These are phyloP conservation scores for Argynnis bischoffii DNA, from an alignment of 2,888 invertebrate species.

Conservation along the genomic window DNA sequence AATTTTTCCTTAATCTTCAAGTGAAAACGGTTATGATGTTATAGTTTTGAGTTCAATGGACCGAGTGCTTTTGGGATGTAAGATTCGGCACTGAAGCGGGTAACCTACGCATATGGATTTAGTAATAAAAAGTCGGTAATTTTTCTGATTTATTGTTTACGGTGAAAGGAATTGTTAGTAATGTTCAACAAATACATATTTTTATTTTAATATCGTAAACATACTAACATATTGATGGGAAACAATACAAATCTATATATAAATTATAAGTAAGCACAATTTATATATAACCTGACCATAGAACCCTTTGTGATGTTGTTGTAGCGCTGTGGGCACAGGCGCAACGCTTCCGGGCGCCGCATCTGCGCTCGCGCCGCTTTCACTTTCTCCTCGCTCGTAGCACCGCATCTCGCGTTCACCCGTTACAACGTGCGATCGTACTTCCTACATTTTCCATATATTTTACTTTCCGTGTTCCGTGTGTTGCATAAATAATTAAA, in stretches of 20 bases:
- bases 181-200: no score
- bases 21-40: constrained; percentile 25
- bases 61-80: constrained; percentile 56
- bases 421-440: constrained; percentile 54
- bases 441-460: constrained; percentile 66
- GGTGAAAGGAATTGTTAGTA: constrained; percentile 15
- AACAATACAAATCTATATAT: no score
- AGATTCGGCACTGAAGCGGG: constrained; percentile 55
- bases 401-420: constrained; percentile 65
- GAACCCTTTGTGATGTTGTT: constrained; percentile 60
- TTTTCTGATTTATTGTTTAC: constrained; percentile 54
- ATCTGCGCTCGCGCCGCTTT: constrained; percentile 77
- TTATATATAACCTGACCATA: constrained; percentile 38
- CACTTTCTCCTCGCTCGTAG: constrained; percentile 74
- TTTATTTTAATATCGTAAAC: neutral
- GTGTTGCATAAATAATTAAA: constrained; percentile 51
- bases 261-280: neutral
- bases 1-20: constrained; percentile 14
- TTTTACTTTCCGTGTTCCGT: constrained; percentile 54
- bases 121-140: constrained; percentile 80
- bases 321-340: constrained; percentile 51
- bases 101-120: constrained; percentile 77
- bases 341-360: constrained; percentile 75
- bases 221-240: neutral
- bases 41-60: constrained; percentile 33